Evolutionary conservation across 2,113 vertebrate species (phyloP), one percentile per base, ranked within the genome.

Genomic region (Tursiops truncatus): DNA sequence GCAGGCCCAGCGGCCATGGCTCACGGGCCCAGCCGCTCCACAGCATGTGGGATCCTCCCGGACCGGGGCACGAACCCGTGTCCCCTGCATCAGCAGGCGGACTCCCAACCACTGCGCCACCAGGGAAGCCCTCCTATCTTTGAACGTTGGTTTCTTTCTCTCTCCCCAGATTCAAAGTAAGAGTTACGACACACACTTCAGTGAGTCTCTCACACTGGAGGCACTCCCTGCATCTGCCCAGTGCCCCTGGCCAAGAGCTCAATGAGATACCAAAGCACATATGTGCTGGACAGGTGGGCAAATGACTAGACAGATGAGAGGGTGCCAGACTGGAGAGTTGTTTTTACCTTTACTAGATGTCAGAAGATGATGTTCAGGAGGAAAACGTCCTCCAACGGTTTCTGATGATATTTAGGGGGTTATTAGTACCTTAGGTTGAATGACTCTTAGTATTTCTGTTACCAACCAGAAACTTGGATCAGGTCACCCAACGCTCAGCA

Each of bases 271-370:
- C 4, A 23, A 8, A 8, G 36, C 41, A 60, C 65, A 7, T 7
- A 0, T 17, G 23, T 93, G 67, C n/a, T 1, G 6, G 21, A 17
- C 2, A 23, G 47, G 2, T 33, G 14, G 8, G 20, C 6, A 2
- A 41, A 17, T n/a, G 86, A 11, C 21, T 41, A 56, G 47, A 36
- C 58, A 76, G 4, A 6, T 20, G 33, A 60, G 83, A 33, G 68
- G 83, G n/a, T 56, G 20, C n/a, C 26, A 18, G 62, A 7, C 26
- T 3, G 21, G 14, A 20, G 3, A 31, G 13, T 23, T 70, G 38
- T 62, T 44, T 67, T 28, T 6, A 33, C 65, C 60, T 36, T 80
- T 18, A n/a, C 67, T 36, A 2, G 36, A 1, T 60, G 58, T 63
- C n/a, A n/a, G 53, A 60, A 60, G 41, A 31, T 13, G 58, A 67